Evolutionary conservation across 2,888 invertebrate genomes (phyloP).

Genomic region (Polyploca ridens): DNA sequence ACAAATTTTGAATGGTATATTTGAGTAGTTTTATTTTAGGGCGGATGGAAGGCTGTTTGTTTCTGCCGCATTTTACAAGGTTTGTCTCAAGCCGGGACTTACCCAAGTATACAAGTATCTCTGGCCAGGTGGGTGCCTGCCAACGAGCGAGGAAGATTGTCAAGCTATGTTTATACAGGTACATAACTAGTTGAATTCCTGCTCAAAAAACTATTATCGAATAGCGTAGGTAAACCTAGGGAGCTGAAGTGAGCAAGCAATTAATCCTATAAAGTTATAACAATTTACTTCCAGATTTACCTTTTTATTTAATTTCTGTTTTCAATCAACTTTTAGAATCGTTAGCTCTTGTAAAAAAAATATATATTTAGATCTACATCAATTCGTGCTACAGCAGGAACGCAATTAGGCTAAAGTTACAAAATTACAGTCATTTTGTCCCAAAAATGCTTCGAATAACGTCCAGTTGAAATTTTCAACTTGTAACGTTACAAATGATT

Average conservation of each 20-base stretch:
- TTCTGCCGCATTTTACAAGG: constrained; percentile 89
- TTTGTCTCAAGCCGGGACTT: constrained; percentile 87
- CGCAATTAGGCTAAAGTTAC: not conserved
- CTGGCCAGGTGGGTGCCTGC: constrained; percentile 89
- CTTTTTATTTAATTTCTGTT: no score
- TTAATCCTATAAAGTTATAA: no score
- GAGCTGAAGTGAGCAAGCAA: no score
- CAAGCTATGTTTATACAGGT: constrained; percentile 79
- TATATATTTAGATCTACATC: not conserved
- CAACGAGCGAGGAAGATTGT: constrained; percentile 84
- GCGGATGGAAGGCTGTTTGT: constrained; percentile 85
- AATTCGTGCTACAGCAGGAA: not conserved
- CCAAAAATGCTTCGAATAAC: not conserved
- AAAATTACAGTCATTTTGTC: not conserved
- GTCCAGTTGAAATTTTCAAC: not conserved
- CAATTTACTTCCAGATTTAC: no score
- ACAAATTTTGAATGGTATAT: no score
- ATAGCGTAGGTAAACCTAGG: no score
- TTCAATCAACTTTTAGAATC: no score
- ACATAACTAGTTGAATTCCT: constrained; percentile 8
- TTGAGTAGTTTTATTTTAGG: constrained; percentile 51
- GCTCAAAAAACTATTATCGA: no score
- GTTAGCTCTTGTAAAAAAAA: no score
- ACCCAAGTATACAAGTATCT: constrained; percentile 87
- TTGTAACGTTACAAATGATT: not conserved